Percentiles rank a stretch among this genome's conserved stretches.
Conservation (phyloP, 1,140 invertebrate species). For the Radopholus similis region DNA sequence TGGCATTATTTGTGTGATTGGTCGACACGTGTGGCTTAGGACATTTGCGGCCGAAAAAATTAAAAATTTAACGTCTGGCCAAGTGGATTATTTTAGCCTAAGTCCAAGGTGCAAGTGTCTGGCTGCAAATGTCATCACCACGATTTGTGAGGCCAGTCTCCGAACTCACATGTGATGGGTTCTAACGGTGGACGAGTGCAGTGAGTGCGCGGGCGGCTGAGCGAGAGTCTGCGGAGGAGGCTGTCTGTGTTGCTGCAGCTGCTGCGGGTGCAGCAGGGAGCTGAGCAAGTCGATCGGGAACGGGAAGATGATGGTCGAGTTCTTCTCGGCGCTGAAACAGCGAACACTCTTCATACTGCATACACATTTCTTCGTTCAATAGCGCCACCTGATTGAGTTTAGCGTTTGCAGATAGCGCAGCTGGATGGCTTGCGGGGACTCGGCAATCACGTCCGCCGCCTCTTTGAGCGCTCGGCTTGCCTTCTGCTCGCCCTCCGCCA, state of each 20-base stretch:
- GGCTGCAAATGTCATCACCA: too few relatives aligned
- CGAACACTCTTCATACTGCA: background rate
- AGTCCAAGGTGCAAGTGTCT: too few relatives aligned
- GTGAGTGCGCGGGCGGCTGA: background rate
- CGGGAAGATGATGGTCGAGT: slow-evolving; percentile 94
- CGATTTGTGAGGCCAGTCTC: too few relatives aligned
- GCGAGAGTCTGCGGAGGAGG: background rate
- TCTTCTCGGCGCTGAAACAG: slow-evolving; percentile 78
- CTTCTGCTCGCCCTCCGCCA: slow-evolving; percentile 63
- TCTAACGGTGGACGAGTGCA: too few relatives aligned
- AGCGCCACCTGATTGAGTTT: slow-evolving; percentile 63
- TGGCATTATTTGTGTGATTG: background rate
- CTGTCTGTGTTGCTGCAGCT: background rate
- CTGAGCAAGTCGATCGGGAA: slow-evolving; percentile 53
- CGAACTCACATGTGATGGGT: too few relatives aligned
- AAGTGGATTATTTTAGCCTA: too few relatives aligned
- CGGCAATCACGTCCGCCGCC: slow-evolving; percentile 60
- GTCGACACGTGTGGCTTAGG: background rate
- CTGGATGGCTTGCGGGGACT: slow-evolving; percentile 80
- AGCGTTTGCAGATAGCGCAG: slow-evolving; percentile 67
- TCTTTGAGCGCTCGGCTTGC: slow-evolving; percentile 62
- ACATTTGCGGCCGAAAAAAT: background rate
- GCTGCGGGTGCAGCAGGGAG: slow-evolving; percentile 38
- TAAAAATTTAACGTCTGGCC: too few relatives aligned
- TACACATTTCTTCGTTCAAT: slow-evolving; percentile 9